These are phyloP conservation scores for Pygmarrhopalites habei DNA, from an alignment of 1,140 invertebrate species.

Conservation along the genomic window DNA sequence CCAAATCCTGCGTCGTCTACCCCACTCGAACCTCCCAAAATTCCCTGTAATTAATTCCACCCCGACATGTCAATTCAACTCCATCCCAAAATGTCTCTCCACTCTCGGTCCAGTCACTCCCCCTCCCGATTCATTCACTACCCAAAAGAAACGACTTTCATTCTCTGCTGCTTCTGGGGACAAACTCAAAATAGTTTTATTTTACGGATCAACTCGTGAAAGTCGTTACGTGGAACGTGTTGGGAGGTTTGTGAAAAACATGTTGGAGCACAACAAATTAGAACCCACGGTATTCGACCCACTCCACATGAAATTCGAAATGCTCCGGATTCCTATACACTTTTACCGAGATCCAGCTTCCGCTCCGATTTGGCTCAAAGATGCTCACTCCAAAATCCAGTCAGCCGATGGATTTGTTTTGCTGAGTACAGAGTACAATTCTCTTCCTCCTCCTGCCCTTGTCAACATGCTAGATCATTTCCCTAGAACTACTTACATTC, in stretches of 20 bases:
- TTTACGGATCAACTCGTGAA: slow-evolving; percentile 8
- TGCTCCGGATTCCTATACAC: slow-evolving; percentile 43
- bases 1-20: no score
- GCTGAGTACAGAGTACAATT: slow-evolving; percentile 48
- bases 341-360: slow-evolving; percentile 40
- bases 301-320: slow-evolving; percentile 43
- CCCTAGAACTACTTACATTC: slow-evolving; percentile 41
- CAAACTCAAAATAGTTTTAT: slow-evolving; percentile 2
- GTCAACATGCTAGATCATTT: slow-evolving; percentile 48
- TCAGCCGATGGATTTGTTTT: slow-evolving; percentile 46
- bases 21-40: no score
- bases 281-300: slow-evolving; percentile 38
- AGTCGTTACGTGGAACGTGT: slow-evolving; percentile 15
- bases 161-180: no score
- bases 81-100: no score
- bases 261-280: neutral
- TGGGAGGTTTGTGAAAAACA: slow-evolving; percentile 11
- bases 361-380: slow-evolving; percentile 43
- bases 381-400: slow-evolving; percentile 43
- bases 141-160: no score
- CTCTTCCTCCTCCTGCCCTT: slow-evolving; percentile 46
- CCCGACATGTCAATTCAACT: no score
- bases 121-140: no score
- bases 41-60: no score
- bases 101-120: no score